Conservation (phyloP, 2,888 invertebrate species). For the Brachynemurus nebulosus region DNA sequence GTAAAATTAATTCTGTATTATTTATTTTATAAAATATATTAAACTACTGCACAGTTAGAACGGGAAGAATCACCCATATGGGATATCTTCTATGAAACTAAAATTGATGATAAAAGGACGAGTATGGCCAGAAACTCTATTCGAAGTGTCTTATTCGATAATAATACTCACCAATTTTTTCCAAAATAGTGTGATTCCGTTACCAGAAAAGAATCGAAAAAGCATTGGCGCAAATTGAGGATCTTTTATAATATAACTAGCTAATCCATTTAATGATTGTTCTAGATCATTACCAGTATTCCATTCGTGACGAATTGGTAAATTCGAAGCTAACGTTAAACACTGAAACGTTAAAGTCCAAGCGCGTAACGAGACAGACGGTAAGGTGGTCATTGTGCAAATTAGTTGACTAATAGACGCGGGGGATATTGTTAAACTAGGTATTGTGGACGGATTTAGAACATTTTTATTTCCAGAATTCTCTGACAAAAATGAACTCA, state of each 20-base stretch:
- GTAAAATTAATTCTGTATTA: no score
- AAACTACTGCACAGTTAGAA: no score
- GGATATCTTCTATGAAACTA: no score
- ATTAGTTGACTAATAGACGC: constrained; percentile 51
- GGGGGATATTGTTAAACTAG: constrained; percentile 48
- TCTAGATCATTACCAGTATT: constrained; percentile 17
- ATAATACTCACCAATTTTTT: constrained; percentile 36
- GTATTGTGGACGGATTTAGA: constrained; percentile 38
- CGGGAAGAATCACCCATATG: no score
- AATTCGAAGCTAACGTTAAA: constrained; percentile 57
- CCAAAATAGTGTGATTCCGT: constrained; percentile 38
- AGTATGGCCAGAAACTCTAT: not conserved
- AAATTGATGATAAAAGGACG: constrained; percentile 14
- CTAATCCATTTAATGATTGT: constrained; percentile 38
- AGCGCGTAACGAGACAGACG: constrained; percentile 54
- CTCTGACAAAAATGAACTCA: constrained; percentile 24
- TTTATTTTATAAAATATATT: no score
- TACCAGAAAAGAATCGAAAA: constrained; percentile 50
- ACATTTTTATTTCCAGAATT: not conserved
- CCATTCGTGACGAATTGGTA: no score
- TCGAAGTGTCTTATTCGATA: not conserved
- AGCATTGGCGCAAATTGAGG: constrained; percentile 52
- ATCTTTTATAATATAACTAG: constrained; percentile 47
- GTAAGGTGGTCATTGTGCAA: constrained; percentile 48
- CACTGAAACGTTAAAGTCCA: constrained; percentile 71